These are phyloP conservation scores for Galago senegalensis DNA, from an alignment of 2,797 vertebrate genomes.

Conservation along the genomic window DNA sequence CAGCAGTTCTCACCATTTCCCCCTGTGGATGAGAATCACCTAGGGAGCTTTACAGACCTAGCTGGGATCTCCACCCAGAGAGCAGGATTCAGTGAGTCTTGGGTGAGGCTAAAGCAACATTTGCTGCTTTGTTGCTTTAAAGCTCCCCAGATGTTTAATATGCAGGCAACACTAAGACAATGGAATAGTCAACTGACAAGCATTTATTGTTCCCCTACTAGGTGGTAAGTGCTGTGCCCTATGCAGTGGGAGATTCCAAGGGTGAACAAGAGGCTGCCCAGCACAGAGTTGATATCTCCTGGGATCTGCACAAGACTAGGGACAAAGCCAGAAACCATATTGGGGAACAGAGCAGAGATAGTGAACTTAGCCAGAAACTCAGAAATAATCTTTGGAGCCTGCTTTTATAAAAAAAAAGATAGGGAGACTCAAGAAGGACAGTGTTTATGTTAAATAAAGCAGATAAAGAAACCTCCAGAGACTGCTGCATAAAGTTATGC, in stretches of 20 bases:
- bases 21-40: not conserved
- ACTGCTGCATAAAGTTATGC: constrained; percentile 78
- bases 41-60: not conserved
- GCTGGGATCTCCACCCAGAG: not conserved
- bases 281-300: not conserved
- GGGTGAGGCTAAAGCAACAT: not conserved
- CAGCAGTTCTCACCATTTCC: not conserved
- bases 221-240: not conserved
- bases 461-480: constrained; percentile 87
- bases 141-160: not conserved
- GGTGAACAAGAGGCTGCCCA: not conserved
- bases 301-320: not conserved
- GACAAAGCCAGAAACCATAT: not conserved
- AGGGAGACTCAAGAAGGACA: constrained; percentile 54
- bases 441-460: constrained; percentile 84
- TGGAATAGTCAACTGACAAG: not conserved
- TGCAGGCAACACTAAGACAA: not conserved
- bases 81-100: not conserved
- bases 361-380: constrained; percentile 22
- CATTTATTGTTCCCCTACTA: not conserved
- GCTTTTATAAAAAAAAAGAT: constrained; percentile 24
- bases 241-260: not conserved
- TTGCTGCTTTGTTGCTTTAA: not conserved
- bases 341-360: not conserved
- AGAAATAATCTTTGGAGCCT: constrained; percentile 68